Evolutionary conservation across 2,113 vertebrate species (phyloP), one percentile per base, ranked within the genome.

Genomic region (Diadophis punctatus): DNA sequence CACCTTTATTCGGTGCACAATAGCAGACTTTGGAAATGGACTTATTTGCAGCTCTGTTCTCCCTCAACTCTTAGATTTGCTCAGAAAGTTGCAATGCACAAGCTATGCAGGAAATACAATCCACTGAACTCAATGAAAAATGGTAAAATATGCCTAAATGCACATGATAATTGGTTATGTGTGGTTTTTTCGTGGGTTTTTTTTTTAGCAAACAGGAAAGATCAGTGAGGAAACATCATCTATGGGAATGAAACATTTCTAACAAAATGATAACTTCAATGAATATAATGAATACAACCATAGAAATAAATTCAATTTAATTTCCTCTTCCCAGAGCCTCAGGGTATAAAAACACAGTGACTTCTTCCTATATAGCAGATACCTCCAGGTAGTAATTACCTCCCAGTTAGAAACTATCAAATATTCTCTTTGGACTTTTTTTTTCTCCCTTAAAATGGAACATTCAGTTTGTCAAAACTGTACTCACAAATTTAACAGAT

Each of bases 231-330:
- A 92, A 92, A 80, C 27, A 80, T 94, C 93, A 94, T 91, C 56
- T 90, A 0, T 8, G 93, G 90, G 39, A 93, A n/a, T 86, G 34
- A 3, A 91, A 93, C 74, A 8, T 34, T 88, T 95, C 93, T 95
- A 84, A 94, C 58, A 94, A 87, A 95, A 91, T 46, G 4, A 30
- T 34, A 48, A 91, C 25, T 88, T 94, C 27, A 51, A 84, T 93
- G 91, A 0, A 90, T 95, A 93, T 90, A 95, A 96, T 92, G 53
- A 95, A 95, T 52, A 27, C 86, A 48, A 94, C 90, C 94, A 93
- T 25, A 92, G 56, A 95, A 95, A 88, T 53, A 92, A 89, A 94
- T 93, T 52, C 93, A 27, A 94, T 95, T 90, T 34, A 68, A 0
- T 14, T 88, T 91, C 16, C 11, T 63, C 49, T 51, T 49, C 55